Evolutionary conservation across 1,140 invertebrate species (phyloP).

Genomic region (Whitmania pigra): DNA sequence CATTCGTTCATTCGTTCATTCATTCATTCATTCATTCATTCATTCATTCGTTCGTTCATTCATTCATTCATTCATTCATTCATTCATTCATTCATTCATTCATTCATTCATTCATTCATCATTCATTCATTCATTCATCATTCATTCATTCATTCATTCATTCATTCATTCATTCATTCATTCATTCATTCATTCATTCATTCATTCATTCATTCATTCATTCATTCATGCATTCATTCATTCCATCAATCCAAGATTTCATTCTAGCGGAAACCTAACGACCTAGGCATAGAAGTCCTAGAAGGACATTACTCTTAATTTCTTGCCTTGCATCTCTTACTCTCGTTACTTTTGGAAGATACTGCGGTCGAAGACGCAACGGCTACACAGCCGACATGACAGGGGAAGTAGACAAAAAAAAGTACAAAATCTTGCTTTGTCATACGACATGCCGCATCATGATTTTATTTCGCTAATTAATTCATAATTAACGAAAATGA

Average conservation of each 20-base stretch:
- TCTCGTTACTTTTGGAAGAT: no score
- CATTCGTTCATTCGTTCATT: constrained; percentile 13
- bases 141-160: constrained; percentile 14
- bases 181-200: constrained; percentile 12
- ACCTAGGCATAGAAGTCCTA: no score
- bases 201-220: background rate
- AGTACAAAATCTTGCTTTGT: no score
- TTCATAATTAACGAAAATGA: no score
- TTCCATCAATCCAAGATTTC: constrained; percentile 9
- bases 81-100: background rate
- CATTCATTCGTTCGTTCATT: constrained; percentile 6
- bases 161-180: background rate
- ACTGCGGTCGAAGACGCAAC: no score
- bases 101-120: constrained; percentile 14
- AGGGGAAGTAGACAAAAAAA: no score
- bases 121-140: constrained; percentile 14
- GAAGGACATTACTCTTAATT: no score
- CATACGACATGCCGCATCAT: no score
- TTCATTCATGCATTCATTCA: constrained; percentile 2
- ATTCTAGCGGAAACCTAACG: no score
- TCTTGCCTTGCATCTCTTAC: no score
- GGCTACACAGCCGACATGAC: no score
- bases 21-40: constrained; percentile 6
- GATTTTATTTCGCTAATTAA: no score
- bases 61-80: constrained; percentile 5